These are phyloP conservation scores for Mactromeris polynyma DNA, from an alignment of 2,888 invertebrate genomes.

Conservation along the genomic window DNA sequence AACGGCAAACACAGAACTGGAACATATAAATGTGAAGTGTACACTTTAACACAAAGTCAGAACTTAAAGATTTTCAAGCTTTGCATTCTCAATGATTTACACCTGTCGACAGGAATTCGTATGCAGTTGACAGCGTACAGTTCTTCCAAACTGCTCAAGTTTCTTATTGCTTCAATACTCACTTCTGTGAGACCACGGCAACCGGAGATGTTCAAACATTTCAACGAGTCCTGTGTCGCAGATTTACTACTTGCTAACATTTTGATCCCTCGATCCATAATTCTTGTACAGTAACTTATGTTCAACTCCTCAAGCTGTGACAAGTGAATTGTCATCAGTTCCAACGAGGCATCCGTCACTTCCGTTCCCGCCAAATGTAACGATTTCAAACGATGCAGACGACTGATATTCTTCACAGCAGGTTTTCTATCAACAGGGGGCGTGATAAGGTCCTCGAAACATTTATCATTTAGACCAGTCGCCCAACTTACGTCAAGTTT, in stretches of 20 bases:
- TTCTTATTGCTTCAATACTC: conserved; percentile 60
- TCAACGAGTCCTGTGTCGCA: conserved; percentile 66
- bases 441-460: conserved; percentile 94
- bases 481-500: conserved; percentile 94
- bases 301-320: conserved; percentile 91
- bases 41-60: neutral
- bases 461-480: conserved; percentile 94
- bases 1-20: too few relatives aligned
- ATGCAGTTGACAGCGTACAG: conserved; percentile 63
- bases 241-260: conserved; percentile 72
- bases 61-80: conserved; percentile 46
- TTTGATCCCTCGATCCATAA: conserved; percentile 95
- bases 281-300: conserved; percentile 94
- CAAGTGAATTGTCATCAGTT: conserved; percentile 85
- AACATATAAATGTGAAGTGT: too few relatives aligned
- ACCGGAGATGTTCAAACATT: conserved; percentile 71
- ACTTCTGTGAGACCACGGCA: conserved; percentile 73
- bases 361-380: conserved; percentile 95
- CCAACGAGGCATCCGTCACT: conserved; percentile 95
- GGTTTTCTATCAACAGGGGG: conserved; percentile 95
- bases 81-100: conserved; percentile 36
- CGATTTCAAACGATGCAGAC: conserved; percentile 92
- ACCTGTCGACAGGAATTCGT: conserved; percentile 60
- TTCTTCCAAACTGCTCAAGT: conserved; percentile 54
- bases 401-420: conserved; percentile 91